Evolutionary conservation across 2,797 vertebrate genomes (phyloP), one percentile per base, ranked within the genome.

Genomic region (Brachymystax lenok): DNA sequence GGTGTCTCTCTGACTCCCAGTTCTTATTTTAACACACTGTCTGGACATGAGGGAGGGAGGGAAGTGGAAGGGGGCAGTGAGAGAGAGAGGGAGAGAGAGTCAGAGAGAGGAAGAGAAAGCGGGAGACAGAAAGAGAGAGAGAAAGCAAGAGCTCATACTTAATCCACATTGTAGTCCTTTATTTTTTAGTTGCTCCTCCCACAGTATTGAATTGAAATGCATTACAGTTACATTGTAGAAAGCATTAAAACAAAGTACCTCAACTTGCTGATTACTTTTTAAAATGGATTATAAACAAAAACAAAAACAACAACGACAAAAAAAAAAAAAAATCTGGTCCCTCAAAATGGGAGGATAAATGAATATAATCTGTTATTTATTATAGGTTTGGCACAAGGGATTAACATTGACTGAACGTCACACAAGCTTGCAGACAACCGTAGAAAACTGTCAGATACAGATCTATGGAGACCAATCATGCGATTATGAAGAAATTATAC

Each of bases 161-260:
- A 56, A 80, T 93, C 90, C 95, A 92, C 95, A 96, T 96, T 95
- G 94, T 96, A 96, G 93, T 96, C 94, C 94, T 99, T 99, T 99
- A 99, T 99, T 99, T 96, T 95, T 95, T 95, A 97, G 93, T 97
- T 97, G 95, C 94, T 97, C 96, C 95, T 97, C 97, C 96, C 96
- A 98, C 97, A 98, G 96, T 96, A 98, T 97, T 96, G 95, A 96
- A 96, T 95, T 96, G 96, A 97, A 99, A 99, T 97, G 97, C 96
- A 94, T 97, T 97, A 99, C 98, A 99, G 97, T 99, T 98, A 98
- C 97, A 99, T 97, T 96, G 96, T 98, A 98, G 96, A 99, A 99
- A 98, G 97, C 97, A 97, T 97, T 96, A 96, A 98, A 98, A 98
- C 96, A 98, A 98, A 98, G 98, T 99, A 99, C 98, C 98, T 98